phyloP scores from a whole-genome alignment of 2,888 invertebrate genomes.

The Chrysolina oricalcia region DNA sequence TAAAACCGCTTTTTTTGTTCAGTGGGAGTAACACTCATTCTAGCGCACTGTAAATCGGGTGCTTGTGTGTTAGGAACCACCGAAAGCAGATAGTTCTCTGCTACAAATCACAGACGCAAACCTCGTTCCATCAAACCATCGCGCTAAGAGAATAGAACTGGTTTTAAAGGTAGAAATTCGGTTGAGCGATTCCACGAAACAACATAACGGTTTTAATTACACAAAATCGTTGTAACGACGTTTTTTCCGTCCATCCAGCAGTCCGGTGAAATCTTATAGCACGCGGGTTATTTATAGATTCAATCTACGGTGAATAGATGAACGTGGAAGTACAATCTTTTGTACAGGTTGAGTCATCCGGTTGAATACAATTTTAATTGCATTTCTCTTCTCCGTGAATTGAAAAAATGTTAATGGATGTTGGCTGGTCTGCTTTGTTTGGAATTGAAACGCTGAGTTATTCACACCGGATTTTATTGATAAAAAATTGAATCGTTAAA shows the following conservation, averaged over 20 bases:
- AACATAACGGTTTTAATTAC: constrained; percentile 34
- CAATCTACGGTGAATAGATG: constrained; percentile 24
- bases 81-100: background rate
- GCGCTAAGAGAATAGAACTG: constrained; percentile 22
- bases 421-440: background rate
- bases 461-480: background rate
- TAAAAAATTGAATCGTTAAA: background rate
- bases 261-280: constrained; percentile 5
- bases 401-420: background rate
- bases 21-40: no score
- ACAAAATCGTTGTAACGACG: constrained; percentile 19
- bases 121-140: background rate
- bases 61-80: background rate
- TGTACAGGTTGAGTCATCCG: constrained; percentile 18
- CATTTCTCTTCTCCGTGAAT: constrained; percentile 8
- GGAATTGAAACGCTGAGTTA: background rate
- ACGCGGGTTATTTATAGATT: constrained; percentile 19
- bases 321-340: constrained; percentile 15
- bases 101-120: background rate
- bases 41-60: no score
- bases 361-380: constrained; percentile 4
- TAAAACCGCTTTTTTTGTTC: no score
- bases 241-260: constrained; percentile 13
- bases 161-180: constrained; percentile 29
- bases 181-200: constrained; percentile 31